phyloP scores from a whole-genome alignment of 2,888 invertebrate genomes.

The Julus scanicus region DNA sequence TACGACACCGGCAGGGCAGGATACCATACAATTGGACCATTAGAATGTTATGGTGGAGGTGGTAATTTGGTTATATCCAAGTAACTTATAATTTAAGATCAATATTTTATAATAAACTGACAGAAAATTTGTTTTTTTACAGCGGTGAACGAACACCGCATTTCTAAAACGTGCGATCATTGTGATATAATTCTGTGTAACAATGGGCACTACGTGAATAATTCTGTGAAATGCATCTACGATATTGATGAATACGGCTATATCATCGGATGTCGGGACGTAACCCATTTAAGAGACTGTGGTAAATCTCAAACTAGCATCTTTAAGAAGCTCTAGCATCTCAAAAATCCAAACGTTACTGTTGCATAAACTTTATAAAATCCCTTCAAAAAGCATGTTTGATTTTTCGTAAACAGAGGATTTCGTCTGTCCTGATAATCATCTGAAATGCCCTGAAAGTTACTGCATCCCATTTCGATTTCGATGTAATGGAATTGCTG shows the following conservation, averaged over 20 bases:
- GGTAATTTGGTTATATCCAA: not conserved
- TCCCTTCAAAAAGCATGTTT: not conserved
- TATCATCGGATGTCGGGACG: conserved; percentile 62
- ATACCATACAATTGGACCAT: conserved; percentile 61
- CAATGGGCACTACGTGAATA: conserved; percentile 61
- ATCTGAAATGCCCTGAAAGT: conserved; percentile 62
- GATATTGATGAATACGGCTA: conserved; percentile 62
- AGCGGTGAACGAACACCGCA: conserved; percentile 50
- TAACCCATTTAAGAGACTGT: conserved; percentile 61
- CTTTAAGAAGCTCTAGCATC: not conserved
- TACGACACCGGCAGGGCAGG: conserved; percentile 60
- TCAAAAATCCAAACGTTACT: not conserved
- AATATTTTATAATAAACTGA: not conserved
- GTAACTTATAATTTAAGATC: too few relatives aligned
- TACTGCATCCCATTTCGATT: conserved; percentile 62
- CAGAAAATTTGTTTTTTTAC: not conserved
- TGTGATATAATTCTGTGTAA: conserved; percentile 59
- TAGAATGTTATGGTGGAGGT: conserved; percentile 61
- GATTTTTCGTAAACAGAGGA: conserved; percentile 58
- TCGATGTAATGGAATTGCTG: conserved; percentile 62
- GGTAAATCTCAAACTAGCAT: conserved; percentile 57
- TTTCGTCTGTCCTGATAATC: conserved; percentile 61
- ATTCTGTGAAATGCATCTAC: conserved; percentile 60
- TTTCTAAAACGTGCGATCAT: conserved; percentile 53
- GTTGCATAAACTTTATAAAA: too few relatives aligned